A percentile compares a stretch with the other conserved stretches of the same genome.
Evolutionary conservation across 2,888 invertebrate genomes (phyloP).

Genomic region (Halictus ligatus): DNA sequence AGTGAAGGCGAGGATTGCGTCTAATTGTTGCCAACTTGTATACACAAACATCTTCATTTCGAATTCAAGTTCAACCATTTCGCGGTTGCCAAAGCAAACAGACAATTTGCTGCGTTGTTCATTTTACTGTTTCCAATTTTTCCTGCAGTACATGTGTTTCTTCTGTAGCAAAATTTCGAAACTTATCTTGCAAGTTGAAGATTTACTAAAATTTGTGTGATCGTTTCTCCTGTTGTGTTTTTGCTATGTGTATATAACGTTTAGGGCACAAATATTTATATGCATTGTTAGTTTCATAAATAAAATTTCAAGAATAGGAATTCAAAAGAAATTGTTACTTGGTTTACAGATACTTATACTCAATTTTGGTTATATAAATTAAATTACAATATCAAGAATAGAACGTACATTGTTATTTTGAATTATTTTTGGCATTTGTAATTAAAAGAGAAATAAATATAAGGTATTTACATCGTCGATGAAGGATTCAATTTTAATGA

Average conservation of each 20-base stretch:
- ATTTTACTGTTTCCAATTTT: neutral
- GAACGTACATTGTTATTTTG: neutral
- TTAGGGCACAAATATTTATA: no score
- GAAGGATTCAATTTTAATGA: neutral
- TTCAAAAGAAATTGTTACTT: no score
- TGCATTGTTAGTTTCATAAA: no score
- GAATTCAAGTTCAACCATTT: neutral
- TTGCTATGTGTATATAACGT: no score
- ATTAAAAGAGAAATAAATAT: neutral
- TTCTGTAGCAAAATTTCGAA: neutral
- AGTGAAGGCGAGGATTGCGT: neutral
- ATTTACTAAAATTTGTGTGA: neutral
- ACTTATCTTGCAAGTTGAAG: neutral
- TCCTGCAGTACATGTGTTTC: neutral
- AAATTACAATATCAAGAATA: neutral
- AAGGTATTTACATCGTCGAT: neutral
- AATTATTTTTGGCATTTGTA: neutral
- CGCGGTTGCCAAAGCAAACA: constrained; percentile 7
- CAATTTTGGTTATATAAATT: neutral
- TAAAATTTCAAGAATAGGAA: no score
- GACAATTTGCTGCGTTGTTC: neutral
- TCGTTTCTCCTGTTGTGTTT: neutral
- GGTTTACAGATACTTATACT: no score
- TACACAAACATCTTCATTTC: neutral
- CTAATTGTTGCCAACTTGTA: constrained; percentile 1